Conservation (phyloP, 2,113 vertebrate species). For the chimpanzee (Pan troglodytes) region DNA sequence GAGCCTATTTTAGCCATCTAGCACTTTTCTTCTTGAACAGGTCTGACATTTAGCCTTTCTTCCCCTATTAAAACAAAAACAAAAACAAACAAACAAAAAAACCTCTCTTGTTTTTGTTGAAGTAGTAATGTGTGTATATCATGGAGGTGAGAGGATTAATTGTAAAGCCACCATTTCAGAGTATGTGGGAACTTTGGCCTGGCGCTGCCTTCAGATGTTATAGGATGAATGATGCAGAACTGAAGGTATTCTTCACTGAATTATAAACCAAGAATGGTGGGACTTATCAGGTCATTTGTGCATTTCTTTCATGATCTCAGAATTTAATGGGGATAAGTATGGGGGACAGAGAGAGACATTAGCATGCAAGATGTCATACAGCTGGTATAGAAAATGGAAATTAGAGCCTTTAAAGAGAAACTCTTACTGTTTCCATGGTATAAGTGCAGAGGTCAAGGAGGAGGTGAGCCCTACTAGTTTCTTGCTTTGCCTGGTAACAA, state of each 20-base stretch:
- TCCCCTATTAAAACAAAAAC: neutral
- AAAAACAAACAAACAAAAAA: no score
- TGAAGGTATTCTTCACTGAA: neutral
- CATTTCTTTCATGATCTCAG: neutral
- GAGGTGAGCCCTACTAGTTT: neutral
- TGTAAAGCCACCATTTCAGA: neutral
- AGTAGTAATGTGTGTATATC: neutral
- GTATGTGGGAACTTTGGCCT: neutral
- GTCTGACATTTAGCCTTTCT: neutral
- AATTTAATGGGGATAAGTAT: neutral
- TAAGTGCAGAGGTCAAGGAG: neutral
- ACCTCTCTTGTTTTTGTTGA: neutral
- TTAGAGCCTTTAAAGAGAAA: neutral
- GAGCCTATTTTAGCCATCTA: neutral
- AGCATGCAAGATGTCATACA: neutral
- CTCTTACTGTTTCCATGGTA: neutral
- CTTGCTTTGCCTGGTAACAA: neutral
- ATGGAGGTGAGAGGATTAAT: neutral
- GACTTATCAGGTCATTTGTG: neutral
- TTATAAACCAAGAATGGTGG: neutral
- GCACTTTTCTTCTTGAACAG: neutral
- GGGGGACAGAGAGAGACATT: neutral
- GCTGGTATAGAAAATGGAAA: neutral
- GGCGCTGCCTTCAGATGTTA: neutral
- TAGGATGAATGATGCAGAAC: neutral